phyloP scores from a whole-genome alignment of 2,113 vertebrate genomes.

The Cochlearius cochlearius region DNA sequence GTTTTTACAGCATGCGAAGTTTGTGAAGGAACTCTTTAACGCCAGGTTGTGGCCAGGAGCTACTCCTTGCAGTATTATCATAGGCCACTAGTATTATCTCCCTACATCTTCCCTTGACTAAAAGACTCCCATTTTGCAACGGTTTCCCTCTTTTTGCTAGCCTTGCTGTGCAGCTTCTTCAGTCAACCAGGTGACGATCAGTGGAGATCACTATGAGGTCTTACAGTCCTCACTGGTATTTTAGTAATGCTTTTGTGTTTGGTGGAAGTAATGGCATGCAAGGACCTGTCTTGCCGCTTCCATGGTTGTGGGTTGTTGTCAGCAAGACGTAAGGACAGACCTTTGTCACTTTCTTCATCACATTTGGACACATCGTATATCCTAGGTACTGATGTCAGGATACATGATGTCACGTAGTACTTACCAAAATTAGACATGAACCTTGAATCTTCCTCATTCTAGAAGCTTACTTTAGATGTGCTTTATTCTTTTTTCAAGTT shows the following conservation, averaged over 20 bases:
- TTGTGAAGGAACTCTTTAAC: neutral
- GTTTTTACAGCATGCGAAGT: neutral
- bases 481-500: neutral
- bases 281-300: neutral
- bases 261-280: neutral
- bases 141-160: neutral
- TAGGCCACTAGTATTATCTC: neutral
- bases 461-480: neutral
- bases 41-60: neutral
- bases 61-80: neutral
- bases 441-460: neutral
- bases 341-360: neutral
- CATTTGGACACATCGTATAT: neutral
- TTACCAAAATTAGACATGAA: neutral
- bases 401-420: neutral
- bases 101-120: neutral
- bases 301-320: neutral
- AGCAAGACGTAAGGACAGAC: neutral
- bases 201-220: neutral
- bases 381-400: neutral
- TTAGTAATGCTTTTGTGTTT: neutral
- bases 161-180: neutral
- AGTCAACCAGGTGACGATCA: neutral
- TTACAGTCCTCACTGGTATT: neutral
- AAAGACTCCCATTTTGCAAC: neutral